Evolutionary conservation across 2,888 invertebrate species (phyloP), one percentile per base, ranked within the genome.

Genomic region (Aromia moschata): DNA sequence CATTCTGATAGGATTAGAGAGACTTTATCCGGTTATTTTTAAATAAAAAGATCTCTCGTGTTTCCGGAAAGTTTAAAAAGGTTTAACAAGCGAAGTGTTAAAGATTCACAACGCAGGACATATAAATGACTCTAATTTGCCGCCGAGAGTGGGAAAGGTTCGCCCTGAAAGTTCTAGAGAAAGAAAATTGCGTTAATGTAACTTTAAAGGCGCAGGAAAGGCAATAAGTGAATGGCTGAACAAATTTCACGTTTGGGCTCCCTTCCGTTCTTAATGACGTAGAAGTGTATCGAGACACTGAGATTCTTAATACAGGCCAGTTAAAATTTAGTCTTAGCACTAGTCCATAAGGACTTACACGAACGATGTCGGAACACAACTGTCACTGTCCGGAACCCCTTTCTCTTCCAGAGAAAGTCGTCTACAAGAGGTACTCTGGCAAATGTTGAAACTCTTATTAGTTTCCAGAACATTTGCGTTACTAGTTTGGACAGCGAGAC

Each of bases 301-400:
- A n/a, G n/a, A n/a, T n/a, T n/a, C n/a, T n/a, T n/a, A n/a, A n/a
- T n/a, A n/a, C n/a, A n/a, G n/a, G n/a, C n/a, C n/a, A n/a, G n/a
- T n/a, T n/a, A n/a, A n/a, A n/a, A n/a, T n/a, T n/a, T n/a, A n/a
- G n/a, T n/a, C n/a, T n/a, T n/a, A n/a, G n/a, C n/a, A 25, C 7
- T 25, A 25, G 25, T 25, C 7, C 25, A 25, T 40, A n/a, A n/a
- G n/a, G n/a, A 52, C 61, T 62, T 47, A 62, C 62, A 56, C 51
- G 10, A 52, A 47, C 20, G 62, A 54, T 40, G 40, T 56, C 12
- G 60, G 54, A 10, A 51, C 33, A 33, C 12, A 43, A n/a, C 31
- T 30, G 10, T n/a, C 12, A 3, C 16, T 43, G 5, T 18, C 10
- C 18, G 10, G 12, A 18, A 9, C 15, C 11, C n/a, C 43, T 11